A percentile compares a stretch with the other conserved stretches of the same genome.
Conservation (phyloP, 2,888 invertebrate species). For the Mellilla xanthometata region DNA sequence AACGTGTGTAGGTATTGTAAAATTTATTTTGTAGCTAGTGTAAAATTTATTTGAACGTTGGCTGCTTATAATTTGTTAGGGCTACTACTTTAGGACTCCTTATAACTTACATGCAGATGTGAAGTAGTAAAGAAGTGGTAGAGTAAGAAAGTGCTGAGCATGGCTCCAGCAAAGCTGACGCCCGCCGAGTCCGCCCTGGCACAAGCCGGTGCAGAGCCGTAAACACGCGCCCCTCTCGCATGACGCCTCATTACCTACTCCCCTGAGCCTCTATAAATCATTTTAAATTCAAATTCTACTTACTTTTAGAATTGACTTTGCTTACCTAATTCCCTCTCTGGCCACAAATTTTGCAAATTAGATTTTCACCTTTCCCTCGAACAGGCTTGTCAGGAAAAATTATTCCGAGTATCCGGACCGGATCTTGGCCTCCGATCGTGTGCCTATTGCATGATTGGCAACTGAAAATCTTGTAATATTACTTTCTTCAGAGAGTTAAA, state of each 20-base stretch:
- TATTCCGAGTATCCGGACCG: conserved; percentile 61
- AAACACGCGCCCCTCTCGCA: conserved; percentile 78
- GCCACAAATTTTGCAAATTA: conserved; percentile 76
- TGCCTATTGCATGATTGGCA: conserved; percentile 45
- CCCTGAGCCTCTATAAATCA: conserved; percentile 79
- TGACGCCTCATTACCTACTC: conserved; percentile 81
- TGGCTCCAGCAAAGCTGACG: neutral
- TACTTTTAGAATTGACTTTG: conserved; percentile 79
- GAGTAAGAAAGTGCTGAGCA: too few relatives aligned
- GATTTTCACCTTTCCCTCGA: conserved; percentile 66
- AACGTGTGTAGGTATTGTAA: too few relatives aligned
- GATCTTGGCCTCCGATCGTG: conserved; percentile 50
- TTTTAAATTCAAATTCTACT: conserved; percentile 82
- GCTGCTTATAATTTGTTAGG: too few relatives aligned
- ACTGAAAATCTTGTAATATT: conserved; percentile 39
- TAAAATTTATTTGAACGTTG: too few relatives aligned
- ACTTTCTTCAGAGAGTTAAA: too few relatives aligned
- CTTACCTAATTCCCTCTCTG: conserved; percentile 73
- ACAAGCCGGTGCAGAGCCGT: too few relatives aligned
- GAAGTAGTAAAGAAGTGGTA: neutral
- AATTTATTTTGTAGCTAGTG: too few relatives aligned
- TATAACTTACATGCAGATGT: neutral
- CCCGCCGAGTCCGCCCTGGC: conserved; percentile 45
- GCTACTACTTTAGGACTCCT: too few relatives aligned
- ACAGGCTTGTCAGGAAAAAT: conserved; percentile 52